These are phyloP conservation scores for Natator depressus DNA, from an alignment of 2,113 vertebrate species.

Conservation along the genomic window DNA sequence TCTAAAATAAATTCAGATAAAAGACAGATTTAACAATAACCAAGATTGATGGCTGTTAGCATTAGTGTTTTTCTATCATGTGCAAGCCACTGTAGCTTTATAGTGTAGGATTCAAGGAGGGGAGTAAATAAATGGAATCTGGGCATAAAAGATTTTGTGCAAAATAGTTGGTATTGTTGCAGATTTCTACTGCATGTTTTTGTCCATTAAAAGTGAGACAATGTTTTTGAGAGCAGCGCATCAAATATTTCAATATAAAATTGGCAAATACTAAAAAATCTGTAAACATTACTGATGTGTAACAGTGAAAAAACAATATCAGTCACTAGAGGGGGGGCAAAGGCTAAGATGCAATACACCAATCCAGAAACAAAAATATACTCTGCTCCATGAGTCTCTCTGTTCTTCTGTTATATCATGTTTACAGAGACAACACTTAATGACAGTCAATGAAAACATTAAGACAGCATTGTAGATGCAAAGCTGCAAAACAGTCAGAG, in stretches of 20 bases:
- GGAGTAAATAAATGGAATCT: not conserved
- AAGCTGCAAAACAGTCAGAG: not conserved
- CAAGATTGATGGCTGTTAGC: not conserved
- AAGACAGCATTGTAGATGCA: not conserved
- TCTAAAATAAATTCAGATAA: not conserved
- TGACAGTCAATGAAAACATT: not conserved
- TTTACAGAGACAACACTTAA: not conserved
- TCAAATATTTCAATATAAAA: not conserved
- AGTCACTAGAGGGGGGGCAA: not conserved
- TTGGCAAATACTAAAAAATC: not conserved
- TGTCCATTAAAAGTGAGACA: not conserved
- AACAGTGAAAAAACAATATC: not conserved
- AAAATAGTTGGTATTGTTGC: not conserved
- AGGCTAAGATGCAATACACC: not conserved
- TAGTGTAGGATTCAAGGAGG: not conserved
- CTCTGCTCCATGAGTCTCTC: not conserved
- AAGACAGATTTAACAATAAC: not conserved
- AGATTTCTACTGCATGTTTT: not conserved
- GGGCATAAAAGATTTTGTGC: not conserved
- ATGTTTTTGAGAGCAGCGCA: not conserved
- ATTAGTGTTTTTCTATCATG: not conserved
- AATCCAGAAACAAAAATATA: not conserved
- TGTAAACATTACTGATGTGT: not conserved
- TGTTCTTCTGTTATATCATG: not conserved
- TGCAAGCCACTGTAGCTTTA: not conserved